Evolutionary conservation across 2,888 invertebrate species (phyloP), one percentile per base, ranked within the genome.

Genomic region (Lamellibrachia columna): DNA sequence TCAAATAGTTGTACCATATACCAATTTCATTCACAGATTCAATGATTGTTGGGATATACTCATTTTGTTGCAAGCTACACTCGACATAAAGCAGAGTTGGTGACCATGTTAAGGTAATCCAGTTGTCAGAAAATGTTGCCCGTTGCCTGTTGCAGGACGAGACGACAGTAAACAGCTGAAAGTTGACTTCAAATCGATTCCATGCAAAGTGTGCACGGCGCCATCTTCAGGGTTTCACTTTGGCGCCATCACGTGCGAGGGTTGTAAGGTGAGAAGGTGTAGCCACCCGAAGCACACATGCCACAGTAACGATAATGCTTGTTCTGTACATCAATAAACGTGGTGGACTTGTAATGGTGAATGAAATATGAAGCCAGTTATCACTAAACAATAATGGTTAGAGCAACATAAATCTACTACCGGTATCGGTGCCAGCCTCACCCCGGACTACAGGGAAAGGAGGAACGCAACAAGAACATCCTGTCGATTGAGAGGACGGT

Each of bases 181-280:
- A 91, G 94, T 94, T n/a, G 93, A 94, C 93, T 94, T 94, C 92
- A 93, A 93, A 52, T 75, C 93, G 60, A 96, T 96, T 92, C 96
- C 96, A 8, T 96, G 96, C 93, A 95, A 96, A 90, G 96, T 96
- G 22, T 96, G 96, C 94, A 94, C 95, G 22, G 96, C 96, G 8
- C 95, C 96, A 0, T 96, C 96, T 1, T 96, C 96, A 90, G 96
- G 96, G 4, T 96, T 96, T 93, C 96, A 96, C 93, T 96, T 96
- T 94, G 96, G 96, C 28, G 96, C 96, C 60, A 95, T 96, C 53
- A 96, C 96, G 6, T 96, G 96, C 94, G 96, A 96, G 94, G 96
- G 96, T 7, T 96, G 96, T 94, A 96, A 96, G 96, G 96, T 96
- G 93, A 92, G 92, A 53, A 0, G 75, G 15, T 15, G 22, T 75